phyloP scores from a whole-genome alignment of 2,888 invertebrate species.

The Augochlorella aurata region DNA sequence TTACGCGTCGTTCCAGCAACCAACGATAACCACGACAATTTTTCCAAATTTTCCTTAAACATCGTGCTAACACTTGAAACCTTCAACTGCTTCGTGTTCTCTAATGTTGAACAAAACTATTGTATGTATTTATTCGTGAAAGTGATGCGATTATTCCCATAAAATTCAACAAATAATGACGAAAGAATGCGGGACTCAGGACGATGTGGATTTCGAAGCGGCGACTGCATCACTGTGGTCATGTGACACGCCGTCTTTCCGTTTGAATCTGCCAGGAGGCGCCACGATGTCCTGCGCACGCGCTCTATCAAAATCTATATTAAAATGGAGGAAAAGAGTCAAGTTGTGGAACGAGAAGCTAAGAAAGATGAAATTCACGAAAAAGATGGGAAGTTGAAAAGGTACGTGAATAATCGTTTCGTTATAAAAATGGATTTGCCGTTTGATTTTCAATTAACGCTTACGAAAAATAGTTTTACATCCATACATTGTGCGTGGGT shows the following conservation, averaged over 20 bases:
- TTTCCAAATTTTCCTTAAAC: neutral
- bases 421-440: neutral
- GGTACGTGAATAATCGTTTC: slow-evolving; percentile 75
- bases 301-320: slow-evolving; percentile 76
- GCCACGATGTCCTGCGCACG: slow-evolving; percentile 50
- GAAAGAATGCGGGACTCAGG: neutral
- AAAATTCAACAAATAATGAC: neutral
- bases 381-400: slow-evolving; percentile 82
- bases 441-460: neutral
- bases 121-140: neutral
- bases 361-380: slow-evolving; percentile 83
- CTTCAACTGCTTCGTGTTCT: neutral
- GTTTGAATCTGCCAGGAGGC: slow-evolving; percentile 43
- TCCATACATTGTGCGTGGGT: neutral
- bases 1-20: neutral
- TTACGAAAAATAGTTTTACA: neutral
- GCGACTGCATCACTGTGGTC: neutral
- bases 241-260: slow-evolving; percentile 41
- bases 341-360: slow-evolving; percentile 81
- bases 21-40: neutral
- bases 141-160: neutral
- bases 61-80: neutral
- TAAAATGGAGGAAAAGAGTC: slow-evolving; percentile 82
- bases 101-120: neutral
- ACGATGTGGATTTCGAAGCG: slow-evolving; percentile 1